A percentile compares a stretch with the other conserved stretches of the same genome.
phyloP scores from a whole-genome alignment of 2,888 invertebrate genomes.

The Andrena marginata region DNA sequence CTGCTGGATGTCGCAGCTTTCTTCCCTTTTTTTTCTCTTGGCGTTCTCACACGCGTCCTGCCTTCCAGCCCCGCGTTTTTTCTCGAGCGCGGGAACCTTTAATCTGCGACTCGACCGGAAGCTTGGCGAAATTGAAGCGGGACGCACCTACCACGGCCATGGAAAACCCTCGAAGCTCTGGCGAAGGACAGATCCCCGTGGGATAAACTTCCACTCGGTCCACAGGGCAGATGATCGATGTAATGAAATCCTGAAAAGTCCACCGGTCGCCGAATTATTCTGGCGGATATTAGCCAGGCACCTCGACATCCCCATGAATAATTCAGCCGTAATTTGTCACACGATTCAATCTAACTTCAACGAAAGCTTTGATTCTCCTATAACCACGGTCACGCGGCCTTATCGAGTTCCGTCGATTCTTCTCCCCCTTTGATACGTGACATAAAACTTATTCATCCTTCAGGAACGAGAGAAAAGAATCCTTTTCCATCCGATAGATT shows the following conservation, averaged over 20 bases:
- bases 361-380: slow-evolving; percentile 37
- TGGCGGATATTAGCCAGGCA: slow-evolving; percentile 51
- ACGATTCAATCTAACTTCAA: slow-evolving; percentile 62
- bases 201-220: slow-evolving; percentile 18
- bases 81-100: background rate
- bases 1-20: background rate
- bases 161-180: background rate
- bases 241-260: slow-evolving; percentile 54
- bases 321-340: slow-evolving; percentile 61
- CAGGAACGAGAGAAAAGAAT: background rate
- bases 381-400: slow-evolving; percentile 11
- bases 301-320: slow-evolving; percentile 56
- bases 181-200: background rate
- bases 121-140: background rate
- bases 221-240: slow-evolving; percentile 39
- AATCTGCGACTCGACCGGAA: background rate
- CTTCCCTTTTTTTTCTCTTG: background rate
- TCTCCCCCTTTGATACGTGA: background rate
- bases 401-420: slow-evolving; percentile 6
- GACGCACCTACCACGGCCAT: background rate
- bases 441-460: background rate
- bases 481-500: no score
- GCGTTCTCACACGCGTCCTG: background rate
- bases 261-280: slow-evolving; percentile 45
- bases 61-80: background rate